Evolutionary conservation across 2,113 vertebrate species (phyloP), one percentile per base, ranked within the genome.

Genomic region (Aphyosemion australe): DNA sequence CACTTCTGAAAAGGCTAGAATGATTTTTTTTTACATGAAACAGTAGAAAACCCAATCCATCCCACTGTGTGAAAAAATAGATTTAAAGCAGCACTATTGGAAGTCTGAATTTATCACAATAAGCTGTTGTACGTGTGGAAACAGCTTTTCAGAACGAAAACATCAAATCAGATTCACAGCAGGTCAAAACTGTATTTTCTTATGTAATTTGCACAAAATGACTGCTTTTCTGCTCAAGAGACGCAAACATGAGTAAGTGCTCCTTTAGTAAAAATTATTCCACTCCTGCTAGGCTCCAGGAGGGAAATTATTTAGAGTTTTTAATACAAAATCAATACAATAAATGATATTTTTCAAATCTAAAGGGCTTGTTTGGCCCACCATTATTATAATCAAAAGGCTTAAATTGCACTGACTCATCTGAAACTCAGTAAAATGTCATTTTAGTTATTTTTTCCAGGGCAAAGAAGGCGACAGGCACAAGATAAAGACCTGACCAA

Each of bases 401-500:
- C 26, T 26, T 26, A 26, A 26, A 26, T 5, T 26, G 21, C 21
- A 2, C 21, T 14, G 6, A 32, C 16, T n/a, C 32, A n/a, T 4
- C 16, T 8, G 9, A 13, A 18, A 49, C 20, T n/a, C 7, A 2
- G 13, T 31, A 13, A 48, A n/a, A 41, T 13, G 45, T 16, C 56
- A 18, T 26, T 11, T 18, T 6, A 26, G 41, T 70, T 42, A 26
- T 18, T 20, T 55, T 37, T 37, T 37, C 34, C 6, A 5, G 34
- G 9, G 34, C 7, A 37, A 10, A 37, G 16, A 74, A 66, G 61
- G 52, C 12, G 41, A 69, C 67, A 75, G 80, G 61, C 43, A 69
- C 60, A 76, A 61, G 70, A 59, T 85, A 54, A 80, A 19, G 60
- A 32, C 75, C 45, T 60, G 62, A 18, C 34, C 56, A 82, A 80